Percentiles rank a stretch among this genome's conserved stretches.
phyloP scores from a whole-genome alignment of 2,113 vertebrate species.

The Melanocharis versteri region DNA sequence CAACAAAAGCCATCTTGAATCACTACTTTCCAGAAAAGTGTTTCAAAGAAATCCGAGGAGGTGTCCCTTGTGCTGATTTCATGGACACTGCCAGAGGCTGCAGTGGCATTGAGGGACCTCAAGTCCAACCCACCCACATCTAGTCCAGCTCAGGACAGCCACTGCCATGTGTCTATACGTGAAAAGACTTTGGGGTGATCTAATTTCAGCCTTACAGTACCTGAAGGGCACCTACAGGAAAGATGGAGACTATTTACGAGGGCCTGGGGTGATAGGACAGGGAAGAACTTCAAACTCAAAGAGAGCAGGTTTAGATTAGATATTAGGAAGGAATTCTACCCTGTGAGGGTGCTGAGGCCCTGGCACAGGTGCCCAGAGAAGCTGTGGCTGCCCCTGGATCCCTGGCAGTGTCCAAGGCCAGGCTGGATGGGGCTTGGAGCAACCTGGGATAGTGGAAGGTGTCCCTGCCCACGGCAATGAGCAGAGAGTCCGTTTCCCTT shows the following conservation, averaged over 20 bases:
- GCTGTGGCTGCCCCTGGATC: not conserved
- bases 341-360: accelerated
- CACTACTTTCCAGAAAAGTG: not conserved
- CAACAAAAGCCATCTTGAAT: not conserved
- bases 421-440: accelerated
- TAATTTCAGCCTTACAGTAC: not conserved
- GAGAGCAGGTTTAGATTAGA: not conserved
- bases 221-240: not conserved
- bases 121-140: not conserved
- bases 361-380: not conserved
- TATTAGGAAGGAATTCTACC: not conserved
- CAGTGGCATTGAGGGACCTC: not conserved
- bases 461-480: not conserved
- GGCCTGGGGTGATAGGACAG: not conserved
- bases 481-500: not conserved
- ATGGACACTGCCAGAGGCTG: not conserved
- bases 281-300: not conserved
- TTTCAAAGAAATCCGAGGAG: not conserved
- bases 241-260: not conserved
- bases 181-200: not conserved
- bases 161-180: accelerated
- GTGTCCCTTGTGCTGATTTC: not conserved
- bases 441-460: accelerated
- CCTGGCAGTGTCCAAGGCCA: not conserved
- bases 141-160: not conserved